A percentile compares a stretch with the other conserved stretches of the same genome.
Evolutionary conservation across 2,797 vertebrate genomes (phyloP).

Genomic region (Hemitrygon akajei): DNA sequence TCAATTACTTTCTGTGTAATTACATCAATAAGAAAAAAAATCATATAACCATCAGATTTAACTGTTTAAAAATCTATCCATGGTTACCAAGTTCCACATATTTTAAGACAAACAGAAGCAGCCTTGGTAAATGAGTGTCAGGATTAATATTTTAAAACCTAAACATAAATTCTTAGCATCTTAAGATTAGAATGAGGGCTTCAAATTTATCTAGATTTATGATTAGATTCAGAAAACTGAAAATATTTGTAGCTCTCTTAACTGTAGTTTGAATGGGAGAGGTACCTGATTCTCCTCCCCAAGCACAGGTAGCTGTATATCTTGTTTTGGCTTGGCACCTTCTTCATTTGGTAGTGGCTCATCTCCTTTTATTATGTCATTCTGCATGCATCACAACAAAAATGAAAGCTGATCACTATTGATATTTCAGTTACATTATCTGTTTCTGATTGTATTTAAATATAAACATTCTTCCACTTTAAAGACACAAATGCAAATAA

Average conservation of each 20-base stretch:
- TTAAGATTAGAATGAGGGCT: background rate
- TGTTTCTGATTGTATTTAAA: background rate
- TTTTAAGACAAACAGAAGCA: background rate
- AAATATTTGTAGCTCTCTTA: background rate
- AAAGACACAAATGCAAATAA: too few species aligned
- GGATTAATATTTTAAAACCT: background rate
- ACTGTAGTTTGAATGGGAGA: background rate
- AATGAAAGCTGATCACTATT: too few species aligned
- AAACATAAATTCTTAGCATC: background rate
- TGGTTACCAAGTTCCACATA: background rate
- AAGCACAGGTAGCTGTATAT: background rate
- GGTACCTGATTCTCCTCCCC: background rate
- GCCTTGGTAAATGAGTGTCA: background rate
- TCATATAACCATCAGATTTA: background rate
- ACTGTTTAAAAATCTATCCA: background rate
- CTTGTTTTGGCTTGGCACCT: background rate
- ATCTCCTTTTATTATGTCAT: background rate
- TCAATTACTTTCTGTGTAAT: constrained; percentile 60
- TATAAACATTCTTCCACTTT: background rate
- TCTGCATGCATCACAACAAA: background rate
- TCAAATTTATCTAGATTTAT: background rate
- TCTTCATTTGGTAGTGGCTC: background rate
- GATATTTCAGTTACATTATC: background rate
- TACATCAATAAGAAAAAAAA: constrained; percentile 37
- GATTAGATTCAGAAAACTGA: background rate